phyloP scores from a whole-genome alignment of 2,888 invertebrate genomes.

The Drosophila leonis region DNA sequence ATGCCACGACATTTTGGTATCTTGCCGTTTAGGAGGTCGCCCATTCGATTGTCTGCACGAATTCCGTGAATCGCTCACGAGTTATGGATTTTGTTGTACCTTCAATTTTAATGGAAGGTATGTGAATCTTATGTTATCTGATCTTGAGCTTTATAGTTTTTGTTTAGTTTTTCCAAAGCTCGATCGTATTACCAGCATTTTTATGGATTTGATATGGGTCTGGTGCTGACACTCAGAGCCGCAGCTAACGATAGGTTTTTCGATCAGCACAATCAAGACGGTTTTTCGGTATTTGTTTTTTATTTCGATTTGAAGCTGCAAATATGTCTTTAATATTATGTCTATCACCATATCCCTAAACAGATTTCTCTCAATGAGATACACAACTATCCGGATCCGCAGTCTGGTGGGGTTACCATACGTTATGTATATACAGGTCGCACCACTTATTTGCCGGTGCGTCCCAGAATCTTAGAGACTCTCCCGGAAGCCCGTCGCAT shows the following conservation, averaged over 20 bases:
- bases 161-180: conserved; percentile 46
- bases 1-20: conserved; percentile 82
- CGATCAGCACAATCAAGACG: conserved; percentile 85
- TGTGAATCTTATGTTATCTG: background rate
- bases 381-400: conserved; percentile 63
- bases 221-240: conserved; percentile 86
- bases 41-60: conserved; percentile 69
- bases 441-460: conserved; percentile 56
- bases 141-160: background rate
- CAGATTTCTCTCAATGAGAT: conserved; percentile 62
- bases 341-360: background rate
- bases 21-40: conserved; percentile 77
- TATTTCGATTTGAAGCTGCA: background rate
- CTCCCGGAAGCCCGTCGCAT: conserved; percentile 64
- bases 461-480: conserved; percentile 67
- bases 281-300: conserved; percentile 86
- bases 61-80: conserved; percentile 82
- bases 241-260: conserved; percentile 87
- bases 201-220: conserved; percentile 85
- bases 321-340: background rate
- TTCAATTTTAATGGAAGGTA: conserved; percentile 82
- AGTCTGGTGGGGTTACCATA: conserved; percentile 64
- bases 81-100: conserved; percentile 85
- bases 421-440: conserved; percentile 52
- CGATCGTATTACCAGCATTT: conserved; percentile 49